Evolutionary conservation across 2,888 invertebrate species (phyloP), one percentile per base, ranked within the genome.

Genomic region (Pseudococcus jackbeardsleyi): DNA sequence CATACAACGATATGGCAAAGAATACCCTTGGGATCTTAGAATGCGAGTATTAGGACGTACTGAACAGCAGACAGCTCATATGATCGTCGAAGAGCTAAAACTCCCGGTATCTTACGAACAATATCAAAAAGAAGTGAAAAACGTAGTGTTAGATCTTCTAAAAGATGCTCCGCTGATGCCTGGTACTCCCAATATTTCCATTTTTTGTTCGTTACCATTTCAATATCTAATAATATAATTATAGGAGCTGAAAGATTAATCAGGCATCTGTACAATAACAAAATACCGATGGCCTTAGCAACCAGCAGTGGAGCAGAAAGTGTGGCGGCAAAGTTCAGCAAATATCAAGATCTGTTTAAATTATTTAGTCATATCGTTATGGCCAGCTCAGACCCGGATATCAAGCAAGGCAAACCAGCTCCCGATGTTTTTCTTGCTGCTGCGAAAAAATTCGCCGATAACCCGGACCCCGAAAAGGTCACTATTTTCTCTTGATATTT

Each of bases 351-450:
- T 77, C 91, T 96, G 39, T 95, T 96, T 91, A 91, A 92, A 3
- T 91, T 94, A n/a, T 96, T 96, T 91, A 92, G 94, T 90, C 97
- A 97, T 91, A 93, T 94, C 90, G 97, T 98, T 0, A 94, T 95
- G 91, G 96, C 96, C 2, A 95, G 95, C 88, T 94, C 94, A 22
- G 98, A 98, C 91, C 94, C 95, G 0, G 96, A 96, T 89, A 96
- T 98, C 0, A 95, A 95, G 91, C 93, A 93, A 89, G 97, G 98
- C 1, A 98, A 98, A 92, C 98, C 98, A 0, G 94, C 95, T 87
- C 98, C 98, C 0, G 97, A 98, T 91, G 96, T 96, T 90, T 98
- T 97, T 91, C 91, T 96, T 19, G 94, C 96, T 0, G 94, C 95
- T 88, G 96, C 96, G 0, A 91, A 92, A 0, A 92, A 96, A 89